A percentile compares a stretch with the other conserved stretches of the same genome.
phyloP scores from a whole-genome alignment of 2,888 invertebrate genomes.

The Apamea monoglypha region DNA sequence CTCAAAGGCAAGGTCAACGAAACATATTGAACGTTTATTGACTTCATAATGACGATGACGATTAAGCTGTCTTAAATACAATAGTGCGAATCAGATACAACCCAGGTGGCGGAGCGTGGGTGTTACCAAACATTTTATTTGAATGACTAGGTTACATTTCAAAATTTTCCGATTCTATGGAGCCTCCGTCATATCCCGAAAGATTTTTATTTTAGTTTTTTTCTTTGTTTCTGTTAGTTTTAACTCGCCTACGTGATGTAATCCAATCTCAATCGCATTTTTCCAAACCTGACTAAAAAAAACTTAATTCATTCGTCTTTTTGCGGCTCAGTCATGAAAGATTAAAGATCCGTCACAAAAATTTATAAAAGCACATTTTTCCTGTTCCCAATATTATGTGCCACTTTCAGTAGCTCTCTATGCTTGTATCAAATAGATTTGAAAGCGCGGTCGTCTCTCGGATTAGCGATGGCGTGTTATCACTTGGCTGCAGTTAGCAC shows the following conservation, averaged over 20 bases:
- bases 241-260: background rate
- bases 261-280: background rate
- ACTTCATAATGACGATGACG: slow-evolving; percentile 35
- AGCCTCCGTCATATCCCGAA: background rate
- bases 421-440: slow-evolving; percentile 76
- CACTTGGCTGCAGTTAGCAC: slow-evolving; percentile 82
- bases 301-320: background rate
- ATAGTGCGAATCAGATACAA: slow-evolving; percentile 22
- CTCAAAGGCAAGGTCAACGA: background rate
- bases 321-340: background rate
- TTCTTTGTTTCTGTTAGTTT: background rate
- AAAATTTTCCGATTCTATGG: background rate
- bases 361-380: background rate
- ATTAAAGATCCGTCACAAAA: background rate
- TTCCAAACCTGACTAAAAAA: background rate
- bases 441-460: slow-evolving; percentile 77
- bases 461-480: slow-evolving; percentile 84
- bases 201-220: background rate
- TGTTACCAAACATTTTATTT: slow-evolving; percentile 5
- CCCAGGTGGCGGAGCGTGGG: slow-evolving; percentile 7
- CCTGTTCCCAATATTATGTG: background rate
- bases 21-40: slow-evolving; percentile 23
- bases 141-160: background rate
- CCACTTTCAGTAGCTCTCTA: slow-evolving; percentile 65
- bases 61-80: slow-evolving; percentile 8